These are phyloP conservation scores for Oncorhynchus tshawytscha DNA, from an alignment of 2,113 vertebrate genomes.

Conservation along the genomic window DNA sequence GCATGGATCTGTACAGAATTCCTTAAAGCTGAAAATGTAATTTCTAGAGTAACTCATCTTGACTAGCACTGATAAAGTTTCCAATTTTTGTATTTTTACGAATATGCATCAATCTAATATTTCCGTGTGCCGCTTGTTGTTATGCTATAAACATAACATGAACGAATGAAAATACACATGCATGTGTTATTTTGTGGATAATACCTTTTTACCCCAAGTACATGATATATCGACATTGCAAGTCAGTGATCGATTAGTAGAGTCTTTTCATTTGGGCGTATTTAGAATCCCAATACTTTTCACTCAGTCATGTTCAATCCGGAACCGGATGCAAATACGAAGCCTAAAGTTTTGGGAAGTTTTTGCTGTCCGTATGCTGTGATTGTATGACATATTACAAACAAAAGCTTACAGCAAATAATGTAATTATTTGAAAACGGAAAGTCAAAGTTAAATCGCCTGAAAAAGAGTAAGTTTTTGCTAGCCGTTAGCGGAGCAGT, in stretches of 20 bases:
- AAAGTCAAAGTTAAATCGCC: slow-evolving; percentile 21
- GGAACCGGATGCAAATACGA: slow-evolving; percentile 25
- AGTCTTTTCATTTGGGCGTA: slow-evolving; percentile 41
- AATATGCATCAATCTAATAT: too few species aligned
- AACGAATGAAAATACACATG: not conserved
- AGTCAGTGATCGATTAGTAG: not conserved
- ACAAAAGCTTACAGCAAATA: fast-evolving
- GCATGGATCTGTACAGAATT: too few species aligned
- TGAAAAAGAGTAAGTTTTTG: slow-evolving; percentile 60
- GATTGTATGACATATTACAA: not conserved
- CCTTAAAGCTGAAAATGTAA: too few species aligned
- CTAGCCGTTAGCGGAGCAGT: slow-evolving; percentile 49
- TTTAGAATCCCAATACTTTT: slow-evolving; percentile 21
- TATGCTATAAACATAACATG: not conserved
- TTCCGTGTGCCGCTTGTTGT: too few species aligned
- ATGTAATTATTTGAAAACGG: slow-evolving; percentile 37
- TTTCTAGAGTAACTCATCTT: not conserved
- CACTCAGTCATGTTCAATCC: slow-evolving; percentile 56
- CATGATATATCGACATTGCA: not conserved
- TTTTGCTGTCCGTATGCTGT: not conserved
- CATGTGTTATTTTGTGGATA: not conserved
- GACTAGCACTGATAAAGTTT: not conserved
- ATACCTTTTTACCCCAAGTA: not conserved
- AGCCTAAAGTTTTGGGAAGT: slow-evolving; percentile 40
- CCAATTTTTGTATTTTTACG: too few species aligned